phyloP scores from a whole-genome alignment of 2,888 invertebrate genomes.

The Clusia tigrina region DNA sequence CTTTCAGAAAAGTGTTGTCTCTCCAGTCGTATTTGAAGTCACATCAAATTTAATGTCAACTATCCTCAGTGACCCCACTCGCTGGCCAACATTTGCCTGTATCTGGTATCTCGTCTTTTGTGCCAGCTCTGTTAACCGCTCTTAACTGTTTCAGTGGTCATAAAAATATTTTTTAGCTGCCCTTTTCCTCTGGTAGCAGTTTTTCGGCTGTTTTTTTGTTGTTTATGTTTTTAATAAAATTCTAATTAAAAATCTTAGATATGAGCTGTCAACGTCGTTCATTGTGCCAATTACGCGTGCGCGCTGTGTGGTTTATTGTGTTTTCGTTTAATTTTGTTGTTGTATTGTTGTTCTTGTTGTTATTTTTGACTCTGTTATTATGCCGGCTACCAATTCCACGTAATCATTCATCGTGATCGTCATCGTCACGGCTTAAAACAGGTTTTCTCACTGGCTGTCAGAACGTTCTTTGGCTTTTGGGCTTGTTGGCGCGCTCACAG shows the following conservation, averaged over 20 bases:
- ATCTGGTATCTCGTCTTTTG: neutral
- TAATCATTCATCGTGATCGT: neutral
- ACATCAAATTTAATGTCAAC: too few species aligned
- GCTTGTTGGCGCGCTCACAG: neutral
- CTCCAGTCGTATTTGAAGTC: too few species aligned
- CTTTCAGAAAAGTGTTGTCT: too few species aligned
- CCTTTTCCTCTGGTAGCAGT: too few species aligned
- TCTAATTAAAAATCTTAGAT: neutral
- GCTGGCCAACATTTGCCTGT: neutral
- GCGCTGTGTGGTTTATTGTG: neutral
- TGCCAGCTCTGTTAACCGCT: neutral
- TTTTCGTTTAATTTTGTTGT: neutral
- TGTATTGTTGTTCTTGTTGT: neutral
- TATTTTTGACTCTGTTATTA: neutral
- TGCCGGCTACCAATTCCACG: neutral
- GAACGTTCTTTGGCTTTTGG: neutral
- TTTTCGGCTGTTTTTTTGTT: too few species aligned
- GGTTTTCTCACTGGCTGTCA: neutral
- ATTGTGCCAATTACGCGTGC: slow-evolving; percentile 12
- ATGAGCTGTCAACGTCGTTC: slow-evolving; percentile 15
- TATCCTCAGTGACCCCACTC: neutral
- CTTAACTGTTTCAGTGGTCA: neutral
- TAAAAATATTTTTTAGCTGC: too few species aligned
- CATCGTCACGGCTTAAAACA: neutral
- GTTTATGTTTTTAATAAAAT: slow-evolving; percentile 3